Conservation (phyloP, 2,797 vertebrate genomes). For the Sebastes alutus region DNA sequence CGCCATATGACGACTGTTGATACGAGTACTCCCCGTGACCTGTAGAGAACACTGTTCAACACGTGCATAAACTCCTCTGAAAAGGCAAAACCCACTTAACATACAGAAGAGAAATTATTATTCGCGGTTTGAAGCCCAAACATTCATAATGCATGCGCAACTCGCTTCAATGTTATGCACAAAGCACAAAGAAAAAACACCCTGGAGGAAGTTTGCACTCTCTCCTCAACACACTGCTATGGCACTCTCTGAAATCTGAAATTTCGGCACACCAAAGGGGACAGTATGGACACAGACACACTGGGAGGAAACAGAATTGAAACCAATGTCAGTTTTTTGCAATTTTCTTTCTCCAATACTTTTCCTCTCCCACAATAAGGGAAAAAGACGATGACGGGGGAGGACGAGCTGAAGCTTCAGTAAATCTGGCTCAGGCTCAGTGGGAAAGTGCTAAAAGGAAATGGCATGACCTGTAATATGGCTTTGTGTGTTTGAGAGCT, state of each 20-base stretch:
- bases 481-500: constrained; percentile 52
- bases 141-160: constrained; percentile 6
- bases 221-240: constrained; percentile 22
- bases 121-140: constrained; percentile 7
- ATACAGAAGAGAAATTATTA: background rate
- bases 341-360: background rate
- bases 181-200: constrained; percentile 31
- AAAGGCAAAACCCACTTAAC: constrained; percentile 6
- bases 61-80: constrained; percentile 28
- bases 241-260: constrained; percentile 68
- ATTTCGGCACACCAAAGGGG: constrained; percentile 78
- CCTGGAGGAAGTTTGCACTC: constrained; percentile 8
- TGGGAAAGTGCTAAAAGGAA: constrained; percentile 29
- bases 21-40: constrained; percentile 93
- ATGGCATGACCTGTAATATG: constrained; percentile 27
- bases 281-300: constrained; percentile 75
- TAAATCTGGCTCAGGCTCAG: constrained; percentile 40
- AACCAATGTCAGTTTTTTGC: constrained; percentile 37
- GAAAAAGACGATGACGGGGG: constrained; percentile 29
- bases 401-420: constrained; percentile 33
- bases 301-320: constrained; percentile 35
- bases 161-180: background rate
- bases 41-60: constrained; percentile 64
- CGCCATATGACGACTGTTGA: constrained; percentile 92
- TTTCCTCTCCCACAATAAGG: constrained; percentile 34